Base-by-base conservation (phyloP, 2,113 vertebrate species). In the Channa argus region DNA sequence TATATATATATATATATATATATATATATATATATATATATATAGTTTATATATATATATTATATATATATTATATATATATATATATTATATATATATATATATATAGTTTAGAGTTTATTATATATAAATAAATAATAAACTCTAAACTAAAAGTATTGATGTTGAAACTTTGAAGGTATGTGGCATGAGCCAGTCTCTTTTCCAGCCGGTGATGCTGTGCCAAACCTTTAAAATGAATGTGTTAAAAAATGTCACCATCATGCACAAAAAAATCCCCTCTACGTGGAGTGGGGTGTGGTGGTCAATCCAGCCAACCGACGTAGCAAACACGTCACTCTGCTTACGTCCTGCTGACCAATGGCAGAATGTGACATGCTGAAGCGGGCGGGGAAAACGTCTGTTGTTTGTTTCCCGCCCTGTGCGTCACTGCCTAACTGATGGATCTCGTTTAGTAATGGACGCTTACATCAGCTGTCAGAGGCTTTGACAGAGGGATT, bases 331-430 rank as follows among this genome's bases (percentile, higher is more conserved):
- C 2, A 1, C 14, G 1, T 5, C 10, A 0, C 0, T 73, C 3
- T 63, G 24, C 24, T 1, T 24, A 24, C 24, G 1, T 24, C 24
- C 24, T 24, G 24, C 24, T 0, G 11, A 66, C 89, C 74, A 92
- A 91, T 90, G 12, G 34, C 9, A 80, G 49, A 12, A 39, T 11
- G 5, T 8, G 5, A 1, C 3, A 54, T 33, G 5, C n/a, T 5
- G 0, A 61, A 56, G 2, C 1, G 34, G 91, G 83, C 64, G 86
- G 64, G 4, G 24, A 4, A 2, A 44, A 11, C 1, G 11, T 54
- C 14, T 79, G 68, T 77, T 88, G 39, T 45, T 45, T 45, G 51
- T 83, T 89, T 90, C 86, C 79, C 84, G 89, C 87, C 46, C 56
- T 36, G 45, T 44, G 63, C 82, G 81, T 89, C 91, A 86, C 71